Percentiles rank a stretch among this genome's conserved stretches.
phyloP scores from a whole-genome alignment of 2,113 vertebrate genomes.

The Eptesicus fuscus region DNA sequence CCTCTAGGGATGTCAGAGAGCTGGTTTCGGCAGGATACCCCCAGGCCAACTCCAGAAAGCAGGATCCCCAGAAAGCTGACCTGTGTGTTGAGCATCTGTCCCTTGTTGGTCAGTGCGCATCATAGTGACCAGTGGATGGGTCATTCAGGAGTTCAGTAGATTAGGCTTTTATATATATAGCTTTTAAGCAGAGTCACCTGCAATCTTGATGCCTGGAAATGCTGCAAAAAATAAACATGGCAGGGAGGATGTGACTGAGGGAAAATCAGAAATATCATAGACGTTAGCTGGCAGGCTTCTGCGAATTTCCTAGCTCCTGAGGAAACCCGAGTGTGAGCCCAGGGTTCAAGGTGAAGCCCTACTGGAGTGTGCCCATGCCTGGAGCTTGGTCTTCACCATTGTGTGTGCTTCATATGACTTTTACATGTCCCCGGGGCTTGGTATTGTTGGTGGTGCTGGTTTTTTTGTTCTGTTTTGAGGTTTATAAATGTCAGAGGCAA shows the following conservation, averaged over 20 bases:
- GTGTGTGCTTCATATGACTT: neutral
- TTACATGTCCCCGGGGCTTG: neutral
- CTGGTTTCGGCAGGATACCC: too few relatives aligned
- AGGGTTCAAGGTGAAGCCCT: neutral
- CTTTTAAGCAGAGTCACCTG: neutral
- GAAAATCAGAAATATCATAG: neutral
- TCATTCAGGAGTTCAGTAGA: too few relatives aligned
- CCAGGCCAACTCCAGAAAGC: too few relatives aligned
- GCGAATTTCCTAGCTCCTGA: neutral
- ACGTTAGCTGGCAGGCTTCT: neutral
- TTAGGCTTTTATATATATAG: too few relatives aligned
- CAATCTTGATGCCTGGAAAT: neutral
- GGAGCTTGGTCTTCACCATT: neutral
- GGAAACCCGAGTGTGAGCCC: neutral
- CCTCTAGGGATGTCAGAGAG: too few relatives aligned
- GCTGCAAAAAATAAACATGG: too few relatives aligned
- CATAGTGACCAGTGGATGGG: too few relatives aligned
- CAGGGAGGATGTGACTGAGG: neutral
- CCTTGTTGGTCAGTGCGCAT: too few relatives aligned
- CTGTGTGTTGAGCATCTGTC: too few relatives aligned
- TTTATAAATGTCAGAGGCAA: neutral
- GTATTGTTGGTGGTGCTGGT: neutral
- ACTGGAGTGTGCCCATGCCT: rapidly evolving
- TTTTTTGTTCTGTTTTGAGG: neutral
- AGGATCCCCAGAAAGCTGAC: too few relatives aligned